phyloP scores from a whole-genome alignment of 2,888 invertebrate species.

The Trachelus stipa region DNA sequence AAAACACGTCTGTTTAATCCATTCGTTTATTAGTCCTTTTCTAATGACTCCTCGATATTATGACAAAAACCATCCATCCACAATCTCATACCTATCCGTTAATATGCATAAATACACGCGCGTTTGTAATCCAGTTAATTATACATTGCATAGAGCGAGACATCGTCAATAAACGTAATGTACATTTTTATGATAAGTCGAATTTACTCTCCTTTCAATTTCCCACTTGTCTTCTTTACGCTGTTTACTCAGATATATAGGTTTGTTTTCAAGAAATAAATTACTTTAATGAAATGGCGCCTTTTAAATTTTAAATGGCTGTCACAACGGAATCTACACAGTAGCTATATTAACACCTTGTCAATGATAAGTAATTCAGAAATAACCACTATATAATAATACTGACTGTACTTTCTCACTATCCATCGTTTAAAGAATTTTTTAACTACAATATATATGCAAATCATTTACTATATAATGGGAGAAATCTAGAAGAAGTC shows the following conservation, averaged over 20 bases:
- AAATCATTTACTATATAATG: neutral
- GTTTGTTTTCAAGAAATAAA: neutral
- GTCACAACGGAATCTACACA: neutral
- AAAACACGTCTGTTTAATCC: neutral
- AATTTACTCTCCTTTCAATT: neutral
- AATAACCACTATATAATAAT: neutral
- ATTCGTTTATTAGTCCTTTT: neutral
- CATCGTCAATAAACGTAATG: constrained; percentile 62
- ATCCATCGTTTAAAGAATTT: neutral
- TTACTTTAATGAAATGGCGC: neutral
- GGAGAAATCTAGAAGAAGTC: neutral
- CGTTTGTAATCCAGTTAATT: constrained; percentile 56
- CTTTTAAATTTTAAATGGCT: neutral
- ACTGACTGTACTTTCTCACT: neutral
- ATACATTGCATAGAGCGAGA: constrained; percentile 49
- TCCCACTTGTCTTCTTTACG: neutral
- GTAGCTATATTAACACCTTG: neutral
- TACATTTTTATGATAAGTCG: constrained; percentile 52
- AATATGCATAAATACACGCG: constrained; percentile 24
- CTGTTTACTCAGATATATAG: neutral
- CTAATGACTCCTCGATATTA: neutral
- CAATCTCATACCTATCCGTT: neutral
- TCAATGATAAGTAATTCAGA: neutral
- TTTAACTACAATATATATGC: neutral
- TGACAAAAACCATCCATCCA: neutral